Conservation (phyloP, 2,888 invertebrate species). For the Melangyna quadrimaculata region DNA sequence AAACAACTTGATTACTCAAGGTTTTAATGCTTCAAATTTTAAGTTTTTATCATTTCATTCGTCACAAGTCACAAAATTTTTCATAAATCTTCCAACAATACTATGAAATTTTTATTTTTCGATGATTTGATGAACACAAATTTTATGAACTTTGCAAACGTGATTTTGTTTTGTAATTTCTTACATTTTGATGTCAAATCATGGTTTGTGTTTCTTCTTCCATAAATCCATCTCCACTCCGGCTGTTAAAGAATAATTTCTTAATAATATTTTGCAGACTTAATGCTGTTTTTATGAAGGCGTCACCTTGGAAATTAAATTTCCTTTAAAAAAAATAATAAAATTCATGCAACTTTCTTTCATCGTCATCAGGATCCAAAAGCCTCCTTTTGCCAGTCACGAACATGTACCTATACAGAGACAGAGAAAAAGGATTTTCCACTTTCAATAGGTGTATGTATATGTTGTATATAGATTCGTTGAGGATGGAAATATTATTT, state of each 20-base stretch:
- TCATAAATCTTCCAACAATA: background rate
- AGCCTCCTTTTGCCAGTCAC: background rate
- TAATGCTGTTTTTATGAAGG: slow-evolving; percentile 2
- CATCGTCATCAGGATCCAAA: background rate
- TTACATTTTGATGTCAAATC: background rate
- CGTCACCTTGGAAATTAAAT: slow-evolving; percentile 27
- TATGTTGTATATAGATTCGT: slow-evolving; percentile 33
- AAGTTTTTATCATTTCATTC: background rate
- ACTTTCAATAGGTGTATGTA: too few relatives aligned
- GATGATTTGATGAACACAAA: background rate
- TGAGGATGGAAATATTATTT: slow-evolving; percentile 3
- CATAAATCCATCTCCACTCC: background rate
- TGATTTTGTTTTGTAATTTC: background rate
- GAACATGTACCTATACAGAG: background rate
- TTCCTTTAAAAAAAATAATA: background rate
- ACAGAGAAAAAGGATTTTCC: background rate
- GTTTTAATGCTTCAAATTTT: background rate
- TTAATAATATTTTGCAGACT: background rate
- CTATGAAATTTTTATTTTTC: background rate
- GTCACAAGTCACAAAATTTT: slow-evolving; percentile 21
- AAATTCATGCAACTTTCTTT: background rate
- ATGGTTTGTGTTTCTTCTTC: background rate
- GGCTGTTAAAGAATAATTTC: background rate
- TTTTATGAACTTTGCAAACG: slow-evolving; percentile 27
- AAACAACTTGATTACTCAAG: background rate